phyloP scores from a whole-genome alignment of 2,888 invertebrate genomes.

The Mythimna loreyi region DNA sequence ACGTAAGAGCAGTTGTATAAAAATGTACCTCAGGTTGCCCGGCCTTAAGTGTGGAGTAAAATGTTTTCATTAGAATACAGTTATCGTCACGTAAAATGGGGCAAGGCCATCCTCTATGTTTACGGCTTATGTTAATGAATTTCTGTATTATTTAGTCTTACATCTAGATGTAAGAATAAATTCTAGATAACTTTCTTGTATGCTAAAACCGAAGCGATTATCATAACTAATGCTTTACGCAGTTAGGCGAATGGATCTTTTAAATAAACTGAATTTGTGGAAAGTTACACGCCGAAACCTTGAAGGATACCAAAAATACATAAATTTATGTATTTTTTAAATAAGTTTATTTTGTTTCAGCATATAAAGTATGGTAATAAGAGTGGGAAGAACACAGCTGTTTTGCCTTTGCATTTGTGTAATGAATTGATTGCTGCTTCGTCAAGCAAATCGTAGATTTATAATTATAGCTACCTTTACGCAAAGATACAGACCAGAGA shows the following conservation, averaged over 20 bases:
- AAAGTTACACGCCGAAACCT: neutral
- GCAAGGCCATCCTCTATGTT: conserved; percentile 43
- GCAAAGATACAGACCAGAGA: neutral
- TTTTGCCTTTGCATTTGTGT: neutral
- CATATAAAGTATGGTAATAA: neutral
- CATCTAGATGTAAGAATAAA: neutral
- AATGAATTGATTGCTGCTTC: neutral
- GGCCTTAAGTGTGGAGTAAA: conserved; percentile 55
- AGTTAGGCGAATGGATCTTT: neutral
- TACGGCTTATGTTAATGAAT: conserved; percentile 43
- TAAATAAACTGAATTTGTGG: neutral
- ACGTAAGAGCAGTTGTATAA: too few species aligned
- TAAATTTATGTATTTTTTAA: neutral
- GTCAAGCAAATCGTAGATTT: neutral
- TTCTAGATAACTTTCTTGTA: neutral
- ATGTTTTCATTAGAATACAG: conserved; percentile 57
- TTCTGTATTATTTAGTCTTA: conserved; percentile 13
- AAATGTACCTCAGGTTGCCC: too few species aligned
- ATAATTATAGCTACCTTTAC: neutral
- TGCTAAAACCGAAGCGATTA: conserved; percentile 2
- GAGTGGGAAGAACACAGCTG: neutral
- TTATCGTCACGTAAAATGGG: conserved; percentile 41
- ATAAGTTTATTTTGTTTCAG: neutral
- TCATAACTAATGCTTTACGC: conserved; percentile 10
- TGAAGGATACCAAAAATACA: neutral